Evolutionary conservation across 92 coral and sea anemone genomes (phyloP), one percentile per base, ranked within the genome.

Genomic region (Ricordea florida): DNA sequence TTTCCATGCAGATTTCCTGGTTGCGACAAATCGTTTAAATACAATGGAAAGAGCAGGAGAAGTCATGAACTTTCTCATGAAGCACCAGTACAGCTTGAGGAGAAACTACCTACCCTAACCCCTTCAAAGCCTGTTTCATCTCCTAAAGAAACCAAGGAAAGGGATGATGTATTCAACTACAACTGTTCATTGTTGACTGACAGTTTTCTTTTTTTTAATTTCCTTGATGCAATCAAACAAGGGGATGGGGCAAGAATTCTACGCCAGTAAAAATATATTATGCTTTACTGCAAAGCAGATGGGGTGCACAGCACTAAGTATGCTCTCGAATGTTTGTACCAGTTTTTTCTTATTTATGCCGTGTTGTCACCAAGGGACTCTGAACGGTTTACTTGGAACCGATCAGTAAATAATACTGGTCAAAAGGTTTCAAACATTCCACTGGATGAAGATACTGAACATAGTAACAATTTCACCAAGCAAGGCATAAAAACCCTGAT

Each of bases 1-100:
- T 88, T 83, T 59, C 86, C 86, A 15, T 83, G 93, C 46, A 24
- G 89, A 28, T 88, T 55, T 58, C 61, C 58, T 2, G 87, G 93
- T 5, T 89, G 93, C 62, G 53, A 67, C 1, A 66, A 37, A 18
- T 78, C 90, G 14, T 89, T 89, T 22, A 89, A 79, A 63, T 78
- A 70, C 42, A 62, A 83, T 78, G 86, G 93, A 18, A 83, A 76
- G 41, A 70, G 83, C 10, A 59, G 87, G 26, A 75, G 77, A 28
- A 47, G 41, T 52, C 91, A 86, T 52, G 84, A 81, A 23, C 56
- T 72, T 22, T 41, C 86, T 20, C 90, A 88, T 68, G 62, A 78
- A 40, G 88, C 87, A 24, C 89, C 93, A 28, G 69, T 69, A 6
- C 42, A 61, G 31, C 64, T 67, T 10, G 83, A 76, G 24, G 76